A percentile compares a stretch with the other conserved stretches of the same genome.
Evolutionary conservation across 2,888 invertebrate species (phyloP).

Genomic region (Zygogramma bicolorata): DNA sequence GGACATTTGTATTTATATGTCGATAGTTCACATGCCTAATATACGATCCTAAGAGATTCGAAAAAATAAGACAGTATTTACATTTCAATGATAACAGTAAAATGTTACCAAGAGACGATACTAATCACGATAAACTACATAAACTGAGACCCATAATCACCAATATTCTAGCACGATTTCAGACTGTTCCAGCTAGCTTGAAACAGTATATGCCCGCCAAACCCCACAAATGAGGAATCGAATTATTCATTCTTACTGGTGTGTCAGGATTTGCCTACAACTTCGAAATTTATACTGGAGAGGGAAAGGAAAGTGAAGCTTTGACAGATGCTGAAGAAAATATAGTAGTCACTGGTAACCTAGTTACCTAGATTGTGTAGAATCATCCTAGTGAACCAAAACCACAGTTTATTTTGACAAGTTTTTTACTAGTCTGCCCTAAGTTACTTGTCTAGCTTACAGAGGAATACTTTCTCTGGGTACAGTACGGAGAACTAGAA

Average conservation of each 20-base stretch:
- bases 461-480: background rate
- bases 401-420: background rate
- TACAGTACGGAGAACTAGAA: background rate
- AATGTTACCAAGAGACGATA: conserved; percentile 13
- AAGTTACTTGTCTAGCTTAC: background rate
- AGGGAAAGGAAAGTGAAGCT: background rate
- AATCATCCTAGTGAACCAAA: background rate
- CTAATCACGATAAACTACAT: conserved; percentile 13
- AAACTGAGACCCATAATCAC: conserved; percentile 13
- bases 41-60: background rate
- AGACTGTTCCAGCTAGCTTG: conserved; percentile 2
- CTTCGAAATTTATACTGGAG: conserved; percentile 2
- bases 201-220: conserved; percentile 3
- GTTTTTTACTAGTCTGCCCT: background rate
- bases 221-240: background rate
- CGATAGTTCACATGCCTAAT: background rate
- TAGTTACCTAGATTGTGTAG: background rate
- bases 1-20: background rate
- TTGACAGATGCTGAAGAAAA: background rate
- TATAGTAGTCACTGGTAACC: background rate
- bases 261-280: conserved; percentile 8
- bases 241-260: background rate
- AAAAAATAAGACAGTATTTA: conserved; percentile 8
- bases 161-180: background rate
- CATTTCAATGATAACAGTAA: conserved; percentile 17